Evolutionary conservation across 2,113 vertebrate species (phyloP), one percentile per base, ranked within the genome.

Genomic region (Rhabdomys dilectus): DNA sequence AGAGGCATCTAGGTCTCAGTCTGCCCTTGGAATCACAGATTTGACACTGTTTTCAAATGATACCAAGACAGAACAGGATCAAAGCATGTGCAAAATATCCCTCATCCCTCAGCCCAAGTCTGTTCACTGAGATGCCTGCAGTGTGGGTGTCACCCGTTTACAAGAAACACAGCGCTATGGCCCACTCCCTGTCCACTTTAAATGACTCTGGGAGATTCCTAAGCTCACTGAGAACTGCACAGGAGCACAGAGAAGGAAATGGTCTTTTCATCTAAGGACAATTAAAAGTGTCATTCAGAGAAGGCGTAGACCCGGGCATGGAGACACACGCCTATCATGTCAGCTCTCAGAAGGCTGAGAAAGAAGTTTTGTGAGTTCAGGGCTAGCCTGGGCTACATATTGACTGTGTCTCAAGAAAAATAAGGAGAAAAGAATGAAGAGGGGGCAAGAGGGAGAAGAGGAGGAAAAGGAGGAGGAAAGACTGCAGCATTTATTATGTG

Each of bases 221-320:
- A 17, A 16, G 21, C 36, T 34, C 56, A 13, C 29, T 77, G 34
- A 81, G 13, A 31, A 16, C 53, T 26, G 12, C 36, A 34, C 1
- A 7, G 86, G 10, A n/a, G 7, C n/a, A 21, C 1, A 5, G 1
- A 15, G 15, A 36, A 68, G 86, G 36, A 85, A 81, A 12, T 9
- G 72, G n/a, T 66, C 89, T 66, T 82, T 64, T 62, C 42, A 86
- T 88, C 62, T 48, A 3, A 78, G 51, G 24, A 29, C 88, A 95
- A 80, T n/a, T 91, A 85, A 92, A 94, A 72, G 31, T 15, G 13
- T 26, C 72, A 68, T 45, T 93, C 76, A 36, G 86, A 81, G 48
- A 88, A 70, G 51, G 21, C 42, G 64, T 62, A 66, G n/a, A 42
- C 13, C 3, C 10, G 36, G 31, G 4, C 39, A 21, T 36, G 16